These are phyloP conservation scores for Gymnoscelis rufifasciata DNA, from an alignment of 2,888 invertebrate species.

Conservation along the genomic window DNA sequence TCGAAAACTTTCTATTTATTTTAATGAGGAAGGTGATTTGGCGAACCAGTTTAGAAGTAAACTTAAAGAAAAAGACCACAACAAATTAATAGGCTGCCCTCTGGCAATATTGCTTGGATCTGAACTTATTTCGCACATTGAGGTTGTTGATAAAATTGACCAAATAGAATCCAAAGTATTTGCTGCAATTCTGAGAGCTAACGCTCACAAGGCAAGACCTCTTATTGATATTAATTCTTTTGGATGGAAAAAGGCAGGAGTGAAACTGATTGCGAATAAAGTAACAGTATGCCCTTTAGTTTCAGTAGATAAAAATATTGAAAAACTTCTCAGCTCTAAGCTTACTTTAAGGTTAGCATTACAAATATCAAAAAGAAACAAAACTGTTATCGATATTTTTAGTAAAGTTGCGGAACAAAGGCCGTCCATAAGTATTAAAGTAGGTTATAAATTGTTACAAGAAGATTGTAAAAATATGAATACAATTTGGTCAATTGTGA, in stretches of 20 bases:
- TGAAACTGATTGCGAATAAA: constrained; percentile 46
- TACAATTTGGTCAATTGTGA: constrained; percentile 44
- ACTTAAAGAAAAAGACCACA: constrained; percentile 21
- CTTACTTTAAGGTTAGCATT: constrained; percentile 41
- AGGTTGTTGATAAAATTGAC: constrained; percentile 22
- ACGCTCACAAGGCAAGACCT: constrained; percentile 43
- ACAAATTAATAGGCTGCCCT: constrained; percentile 18
- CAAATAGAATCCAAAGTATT: neutral
- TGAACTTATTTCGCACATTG: constrained; percentile 23
- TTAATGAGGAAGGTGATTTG: constrained; percentile 45
- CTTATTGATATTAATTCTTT: constrained; percentile 34
- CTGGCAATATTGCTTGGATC: constrained; percentile 19
- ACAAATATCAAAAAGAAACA: constrained; percentile 36
- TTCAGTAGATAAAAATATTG: constrained; percentile 32
- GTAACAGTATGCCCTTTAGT: constrained; percentile 34
- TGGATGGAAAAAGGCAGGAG: constrained; percentile 43
- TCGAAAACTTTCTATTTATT: constrained; percentile 45
- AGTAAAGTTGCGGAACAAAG: constrained; percentile 30
- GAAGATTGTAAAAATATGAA: constrained; percentile 23
- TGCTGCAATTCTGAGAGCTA: constrained; percentile 29
- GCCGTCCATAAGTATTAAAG: constrained; percentile 40
- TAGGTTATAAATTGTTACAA: constrained; percentile 35
- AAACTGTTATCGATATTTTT: constrained; percentile 31
- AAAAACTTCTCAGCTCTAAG: constrained; percentile 36
- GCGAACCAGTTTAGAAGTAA: constrained; percentile 24